Percentiles rank a stretch among this genome's conserved stretches.
Conservation (phyloP, 2,888 invertebrate species). For the Tetropium fuscum region DNA sequence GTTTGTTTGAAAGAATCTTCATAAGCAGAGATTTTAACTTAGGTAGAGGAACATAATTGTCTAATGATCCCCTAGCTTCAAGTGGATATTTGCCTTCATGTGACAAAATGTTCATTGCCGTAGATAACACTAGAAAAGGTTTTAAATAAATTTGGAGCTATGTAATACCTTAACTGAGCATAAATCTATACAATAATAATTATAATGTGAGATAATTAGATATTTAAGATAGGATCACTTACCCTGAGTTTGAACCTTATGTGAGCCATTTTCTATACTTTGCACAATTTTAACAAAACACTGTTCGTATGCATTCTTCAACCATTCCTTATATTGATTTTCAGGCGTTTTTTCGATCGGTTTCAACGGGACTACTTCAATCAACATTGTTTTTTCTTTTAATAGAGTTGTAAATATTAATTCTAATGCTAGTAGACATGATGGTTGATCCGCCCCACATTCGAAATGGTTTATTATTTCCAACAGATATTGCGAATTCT, state of each 20-base stretch:
- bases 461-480: slow-evolving; percentile 79
- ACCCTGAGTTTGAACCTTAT: slow-evolving; percentile 63
- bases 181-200: too few relatives aligned
- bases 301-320: slow-evolving; percentile 78
- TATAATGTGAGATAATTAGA: too few relatives aligned
- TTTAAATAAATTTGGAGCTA: too few relatives aligned
- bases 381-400: slow-evolving; percentile 74
- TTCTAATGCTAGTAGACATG: slow-evolving; percentile 77
- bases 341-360: slow-evolving; percentile 71
- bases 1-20: slow-evolving; percentile 73
- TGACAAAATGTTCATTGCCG: slow-evolving; percentile 79
- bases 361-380: slow-evolving; percentile 72
- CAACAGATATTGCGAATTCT: slow-evolving; percentile 71
- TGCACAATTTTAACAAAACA: slow-evolving; percentile 71
- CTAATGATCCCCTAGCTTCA: slow-evolving; percentile 66
- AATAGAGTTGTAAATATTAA: slow-evolving; percentile 78
- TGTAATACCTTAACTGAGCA: too few relatives aligned
- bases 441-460: slow-evolving; percentile 64
- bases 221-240: too few relatives aligned
- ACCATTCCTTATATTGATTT: slow-evolving; percentile 75
- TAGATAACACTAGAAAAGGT: slow-evolving; percentile 72
- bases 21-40: slow-evolving; percentile 77
- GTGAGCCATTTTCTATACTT: slow-evolving; percentile 66
- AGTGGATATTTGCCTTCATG: slow-evolving; percentile 79
- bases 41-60: slow-evolving; percentile 74